These are phyloP conservation scores for Oncorhynchus kisutch DNA, from an alignment of 2,113 vertebrate genomes.

Conservation along the genomic window DNA sequence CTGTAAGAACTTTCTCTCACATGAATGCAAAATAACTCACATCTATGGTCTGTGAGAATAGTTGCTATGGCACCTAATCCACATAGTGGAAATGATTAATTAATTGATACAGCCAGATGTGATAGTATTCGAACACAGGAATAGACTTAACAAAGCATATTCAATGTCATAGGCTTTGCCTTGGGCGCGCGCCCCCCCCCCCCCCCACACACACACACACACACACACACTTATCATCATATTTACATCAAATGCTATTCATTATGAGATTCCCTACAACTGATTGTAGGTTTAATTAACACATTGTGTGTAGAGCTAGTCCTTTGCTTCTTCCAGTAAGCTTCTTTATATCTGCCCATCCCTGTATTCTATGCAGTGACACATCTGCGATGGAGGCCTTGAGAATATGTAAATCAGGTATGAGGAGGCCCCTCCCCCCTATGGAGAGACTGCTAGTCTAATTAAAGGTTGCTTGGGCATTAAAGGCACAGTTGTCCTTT, in stretches of 20 bases:
- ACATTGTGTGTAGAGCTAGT: not conserved
- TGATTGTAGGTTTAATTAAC: not conserved
- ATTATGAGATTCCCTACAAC: not conserved
- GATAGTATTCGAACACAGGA: not conserved
- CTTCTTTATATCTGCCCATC: not conserved
- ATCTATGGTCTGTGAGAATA: not conserved
- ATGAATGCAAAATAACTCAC: not conserved
- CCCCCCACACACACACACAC: not conserved
- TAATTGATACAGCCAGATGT: not conserved
- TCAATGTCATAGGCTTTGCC: not conserved
- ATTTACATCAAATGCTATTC: not conserved
- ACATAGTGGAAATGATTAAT: not conserved
- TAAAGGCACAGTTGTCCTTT: constrained; percentile 60
- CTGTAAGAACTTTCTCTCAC: not conserved
- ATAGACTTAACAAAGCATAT: not conserved
- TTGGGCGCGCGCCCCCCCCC: too few relatives aligned
- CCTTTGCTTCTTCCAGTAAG: constrained; percentile 6
- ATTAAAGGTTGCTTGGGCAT: constrained; percentile 55
- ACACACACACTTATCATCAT: not conserved
- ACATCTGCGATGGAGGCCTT: constrained; percentile 8
- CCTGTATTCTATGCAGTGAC: not conserved
- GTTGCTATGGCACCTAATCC: not conserved
- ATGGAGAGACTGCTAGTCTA: constrained; percentile 41
- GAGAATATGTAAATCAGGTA: constrained; percentile 33
- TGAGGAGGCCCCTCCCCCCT: constrained; percentile 34